Evolutionary conservation across 35 echinoderm and acorn worm genomes (phyloP).

Genomic region (Heliocidaris erythrogramma): DNA sequence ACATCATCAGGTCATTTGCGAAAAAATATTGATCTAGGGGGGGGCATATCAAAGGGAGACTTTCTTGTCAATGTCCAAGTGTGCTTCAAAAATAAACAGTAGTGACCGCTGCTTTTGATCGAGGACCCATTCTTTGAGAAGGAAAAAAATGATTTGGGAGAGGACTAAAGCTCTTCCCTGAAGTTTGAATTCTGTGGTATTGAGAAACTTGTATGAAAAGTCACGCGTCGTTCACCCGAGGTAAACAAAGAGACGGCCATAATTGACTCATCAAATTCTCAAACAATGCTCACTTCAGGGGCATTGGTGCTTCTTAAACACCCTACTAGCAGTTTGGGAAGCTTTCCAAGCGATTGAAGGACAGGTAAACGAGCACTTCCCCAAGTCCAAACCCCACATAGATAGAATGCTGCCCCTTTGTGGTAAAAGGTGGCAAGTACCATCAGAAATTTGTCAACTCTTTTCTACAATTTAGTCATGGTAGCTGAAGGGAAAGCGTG

Average conservation of each 20-base stretch:
- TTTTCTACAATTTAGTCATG: no score
- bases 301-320: neutral
- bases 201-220: neutral
- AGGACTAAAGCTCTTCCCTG: neutral
- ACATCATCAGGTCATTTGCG: neutral
- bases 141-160: neutral
- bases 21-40: neutral
- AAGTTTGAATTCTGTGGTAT: neutral
- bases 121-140: neutral
- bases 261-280: conserved; percentile 11
- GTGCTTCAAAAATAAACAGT: neutral
- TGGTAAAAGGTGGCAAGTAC: no score
- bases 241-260: neutral
- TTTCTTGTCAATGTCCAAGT: neutral
- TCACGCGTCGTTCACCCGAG: neutral
- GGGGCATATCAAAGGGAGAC: neutral
- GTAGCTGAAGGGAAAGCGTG: no score
- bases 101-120: neutral
- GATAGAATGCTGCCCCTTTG: no score
- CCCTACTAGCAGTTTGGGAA: neutral
- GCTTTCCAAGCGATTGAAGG: neutral
- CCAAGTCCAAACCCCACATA: neutral
- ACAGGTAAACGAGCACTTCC: neutral
- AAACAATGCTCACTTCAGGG: neutral
- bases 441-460: no score